Evolutionary conservation across 2,888 invertebrate species (phyloP), one percentile per base, ranked within the genome.

Genomic region (Eledona agricola): DNA sequence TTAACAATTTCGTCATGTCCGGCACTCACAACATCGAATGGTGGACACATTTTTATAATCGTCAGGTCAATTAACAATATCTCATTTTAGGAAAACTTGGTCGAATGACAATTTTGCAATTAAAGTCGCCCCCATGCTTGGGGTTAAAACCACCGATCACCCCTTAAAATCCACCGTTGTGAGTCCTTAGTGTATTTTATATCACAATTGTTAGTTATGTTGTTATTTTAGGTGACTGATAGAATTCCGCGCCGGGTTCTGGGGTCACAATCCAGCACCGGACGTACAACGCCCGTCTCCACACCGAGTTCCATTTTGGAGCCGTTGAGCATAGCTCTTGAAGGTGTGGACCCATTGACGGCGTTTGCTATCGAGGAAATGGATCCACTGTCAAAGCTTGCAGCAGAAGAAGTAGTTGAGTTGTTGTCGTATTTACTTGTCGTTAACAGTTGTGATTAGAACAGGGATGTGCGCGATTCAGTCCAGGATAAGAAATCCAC

Each of bases 311-410:
- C 73, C 50, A 71, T 80, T 22, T 74, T 81, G 17, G 83, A 84
- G 66, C 81, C 83, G 2, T 64, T 84, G 6, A 73, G 80, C 46
- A 72, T 78, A 3, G 81, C 84, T 17, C 72, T 90, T 2, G 89
- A 89, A 69, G 88, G 88, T 15, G 79, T 83, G 0, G 90, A 90
- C 77, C 90, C 90, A 0, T 74, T 90, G 13, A 87, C 87, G 10
- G 85, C 85, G 65, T 86, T 89, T 75, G 85, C 84, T 1, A 78
- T 80, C 38, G 79, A 81, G 57, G 82, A 84, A 58, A 75, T 84
- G 68, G 87, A 87, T 74, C 86, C 88, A 1, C 73, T 86, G 11
- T 82, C 84, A 1, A 82, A 82, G 78, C 82, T 85, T 78, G 82
- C 83, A 23, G 78, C 78, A 10, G 80, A 81, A 7, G 50, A 45